Evolutionary conservation across 35 echinoderm and acorn worm genomes (phyloP).

Genomic region (Lytechinus variegatus): DNA sequence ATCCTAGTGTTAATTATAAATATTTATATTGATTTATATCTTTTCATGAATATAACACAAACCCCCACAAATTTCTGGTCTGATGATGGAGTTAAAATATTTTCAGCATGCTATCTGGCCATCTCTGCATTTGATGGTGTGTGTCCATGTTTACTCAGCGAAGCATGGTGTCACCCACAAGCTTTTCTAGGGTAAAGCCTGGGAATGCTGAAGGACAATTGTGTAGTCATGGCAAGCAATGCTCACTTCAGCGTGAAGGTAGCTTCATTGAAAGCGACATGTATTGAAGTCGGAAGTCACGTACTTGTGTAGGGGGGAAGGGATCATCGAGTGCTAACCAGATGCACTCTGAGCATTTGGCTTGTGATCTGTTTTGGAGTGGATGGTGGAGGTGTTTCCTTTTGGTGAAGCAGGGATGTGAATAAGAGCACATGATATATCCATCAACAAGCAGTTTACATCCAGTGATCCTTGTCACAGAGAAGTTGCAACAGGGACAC

Average conservation of each 20-base stretch:
- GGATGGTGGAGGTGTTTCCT: too few relatives aligned
- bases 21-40: too few relatives aligned
- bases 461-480: neutral
- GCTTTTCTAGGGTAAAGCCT: constrained; percentile 17
- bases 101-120: neutral
- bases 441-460: neutral
- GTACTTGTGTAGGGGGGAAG: neutral
- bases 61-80: neutral
- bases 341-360: neutral
- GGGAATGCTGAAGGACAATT: constrained; percentile 16
- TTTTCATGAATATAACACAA: neutral
- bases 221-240: neutral
- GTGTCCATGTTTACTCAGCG: neutral
- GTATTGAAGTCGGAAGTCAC: constrained; percentile 40
- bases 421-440: neutral
- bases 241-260: constrained; percentile 28
- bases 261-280: constrained; percentile 27
- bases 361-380: neutral
- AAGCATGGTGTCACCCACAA: neutral
- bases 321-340: neutral
- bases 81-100: neutral
- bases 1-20: too few relatives aligned
- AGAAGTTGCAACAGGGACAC: neutral
- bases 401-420: neutral
- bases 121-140: neutral